Evolutionary conservation across 2,888 invertebrate genomes (phyloP).

Genomic region (Tetranychus piercei): DNA sequence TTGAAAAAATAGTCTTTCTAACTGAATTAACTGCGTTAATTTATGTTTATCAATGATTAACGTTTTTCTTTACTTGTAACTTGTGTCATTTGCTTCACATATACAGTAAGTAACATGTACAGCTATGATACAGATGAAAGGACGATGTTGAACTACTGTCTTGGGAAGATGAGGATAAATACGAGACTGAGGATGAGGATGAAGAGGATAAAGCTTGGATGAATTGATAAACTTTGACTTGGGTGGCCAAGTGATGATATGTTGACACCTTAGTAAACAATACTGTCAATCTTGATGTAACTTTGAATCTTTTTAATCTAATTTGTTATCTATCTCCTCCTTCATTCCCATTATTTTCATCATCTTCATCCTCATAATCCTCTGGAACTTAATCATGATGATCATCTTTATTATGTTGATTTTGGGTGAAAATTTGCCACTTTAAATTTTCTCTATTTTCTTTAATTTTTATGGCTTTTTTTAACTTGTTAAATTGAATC

Average conservation of each 20-base stretch:
- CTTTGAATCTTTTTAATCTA: background rate
- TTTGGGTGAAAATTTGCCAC: too few relatives aligned
- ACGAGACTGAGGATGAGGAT: background rate
- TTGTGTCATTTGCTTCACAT: background rate
- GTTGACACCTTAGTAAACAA: constrained; percentile 5
- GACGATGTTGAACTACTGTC: background rate
- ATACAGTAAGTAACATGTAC: background rate
- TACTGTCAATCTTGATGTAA: constrained; percentile 2
- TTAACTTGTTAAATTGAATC: background rate
- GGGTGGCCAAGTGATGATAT: constrained; percentile 6
- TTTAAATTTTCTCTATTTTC: background rate
- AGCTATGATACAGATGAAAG: background rate
- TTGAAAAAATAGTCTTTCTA: too few relatives aligned
- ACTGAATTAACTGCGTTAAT: too few relatives aligned
- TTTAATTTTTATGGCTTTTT: too few relatives aligned
- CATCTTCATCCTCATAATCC: background rate
- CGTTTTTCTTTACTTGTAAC: background rate
- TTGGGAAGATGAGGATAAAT: background rate
- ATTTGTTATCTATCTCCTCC: background rate
- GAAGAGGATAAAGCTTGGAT: background rate
- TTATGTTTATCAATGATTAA: too few relatives aligned
- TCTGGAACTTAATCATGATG: too few relatives aligned
- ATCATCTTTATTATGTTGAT: too few relatives aligned
- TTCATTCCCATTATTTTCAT: background rate
- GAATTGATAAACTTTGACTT: background rate